A percentile compares a stretch with the other conserved stretches of the same genome.
Conservation (phyloP, 2,888 invertebrate species). For the Eristalinus aeneus region DNA sequence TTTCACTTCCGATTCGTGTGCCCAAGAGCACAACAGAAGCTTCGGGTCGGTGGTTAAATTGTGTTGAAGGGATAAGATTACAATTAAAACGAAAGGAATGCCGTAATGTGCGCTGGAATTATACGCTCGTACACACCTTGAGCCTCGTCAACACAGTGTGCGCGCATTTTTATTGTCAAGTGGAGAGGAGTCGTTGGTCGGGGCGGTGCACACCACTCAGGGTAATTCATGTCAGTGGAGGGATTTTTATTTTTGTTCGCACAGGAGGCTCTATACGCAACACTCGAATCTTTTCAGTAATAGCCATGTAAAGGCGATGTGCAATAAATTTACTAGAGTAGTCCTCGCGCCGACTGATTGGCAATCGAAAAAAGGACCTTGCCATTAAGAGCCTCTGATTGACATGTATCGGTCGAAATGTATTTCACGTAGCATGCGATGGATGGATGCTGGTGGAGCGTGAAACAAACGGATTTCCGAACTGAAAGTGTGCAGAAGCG, state of each 20-base stretch:
- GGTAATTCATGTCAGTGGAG: not conserved
- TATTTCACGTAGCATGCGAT: not conserved
- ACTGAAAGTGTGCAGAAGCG: not conserved
- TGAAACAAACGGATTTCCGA: not conserved
- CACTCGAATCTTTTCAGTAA: not conserved
- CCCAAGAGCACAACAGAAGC: constrained; percentile 7
- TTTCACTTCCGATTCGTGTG: not conserved
- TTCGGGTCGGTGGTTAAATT: constrained; percentile 39
- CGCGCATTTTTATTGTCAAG: not conserved
- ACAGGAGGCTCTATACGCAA: not conserved
- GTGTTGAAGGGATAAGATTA: constrained; percentile 14
- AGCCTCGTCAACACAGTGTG: not conserved
- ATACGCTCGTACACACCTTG: constrained; percentile 18
- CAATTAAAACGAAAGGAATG: constrained; percentile 8
- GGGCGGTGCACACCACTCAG: not conserved
- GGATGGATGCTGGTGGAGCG: not conserved
- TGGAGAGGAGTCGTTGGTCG: not conserved
- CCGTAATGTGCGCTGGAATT: not conserved
- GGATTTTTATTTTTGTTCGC: not conserved
- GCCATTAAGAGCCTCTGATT: not conserved
- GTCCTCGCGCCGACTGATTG: not conserved
- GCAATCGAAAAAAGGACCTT: not conserved
- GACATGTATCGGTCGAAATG: not conserved
- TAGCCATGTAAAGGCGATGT: not conserved
- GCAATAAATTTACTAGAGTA: not conserved